Percentiles rank a stretch among this genome's conserved stretches.
These are phyloP conservation scores for Argopecten irradians DNA, from an alignment of 1,140 invertebrate genomes.

Conservation along the genomic window DNA sequence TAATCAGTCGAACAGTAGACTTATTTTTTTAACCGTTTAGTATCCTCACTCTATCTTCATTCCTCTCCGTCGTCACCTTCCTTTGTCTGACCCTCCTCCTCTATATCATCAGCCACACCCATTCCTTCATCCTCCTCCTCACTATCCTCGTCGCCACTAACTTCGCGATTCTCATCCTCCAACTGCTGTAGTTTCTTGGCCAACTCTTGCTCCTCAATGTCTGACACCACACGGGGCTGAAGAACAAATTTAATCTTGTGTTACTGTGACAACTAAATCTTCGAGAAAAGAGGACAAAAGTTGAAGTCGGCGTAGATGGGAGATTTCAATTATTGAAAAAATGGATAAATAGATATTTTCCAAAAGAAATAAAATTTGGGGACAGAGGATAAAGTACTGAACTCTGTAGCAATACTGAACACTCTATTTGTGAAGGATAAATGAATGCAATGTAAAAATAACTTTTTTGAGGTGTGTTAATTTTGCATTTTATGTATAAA, in stretches of 20 bases:
- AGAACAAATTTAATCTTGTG: conserved; percentile 53
- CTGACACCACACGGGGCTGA: conserved; percentile 98
- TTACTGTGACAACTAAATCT: no score
- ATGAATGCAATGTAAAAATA: no score
- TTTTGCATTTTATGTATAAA: no score
- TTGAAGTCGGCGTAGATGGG: no score
- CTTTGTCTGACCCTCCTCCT: conserved; percentile 32
- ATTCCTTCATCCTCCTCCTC: conserved; percentile 75
- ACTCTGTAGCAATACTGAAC: no score
- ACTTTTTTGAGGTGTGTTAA: no score
- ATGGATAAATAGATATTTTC: no score
- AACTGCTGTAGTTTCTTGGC: conserved; percentile 94
- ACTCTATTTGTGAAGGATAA: no score
- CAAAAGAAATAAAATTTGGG: neutral
- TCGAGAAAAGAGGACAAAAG: no score
- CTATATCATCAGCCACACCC: conserved; percentile 35
- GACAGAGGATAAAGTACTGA: no score
- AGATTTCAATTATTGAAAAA: no score
- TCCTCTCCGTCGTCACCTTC: conserved; percentile 24
- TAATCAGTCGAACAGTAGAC: no score
- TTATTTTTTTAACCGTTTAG: neutral
- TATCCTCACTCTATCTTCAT: neutral
- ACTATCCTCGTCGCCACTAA: conserved; percentile 82
- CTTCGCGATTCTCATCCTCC: conserved; percentile 95
- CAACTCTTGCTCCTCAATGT: conserved; percentile 94